A percentile compares a stretch with the other conserved stretches of the same genome.
Evolutionary conservation across 2,888 invertebrate genomes (phyloP).

Genomic region (Unio pictorum): DNA sequence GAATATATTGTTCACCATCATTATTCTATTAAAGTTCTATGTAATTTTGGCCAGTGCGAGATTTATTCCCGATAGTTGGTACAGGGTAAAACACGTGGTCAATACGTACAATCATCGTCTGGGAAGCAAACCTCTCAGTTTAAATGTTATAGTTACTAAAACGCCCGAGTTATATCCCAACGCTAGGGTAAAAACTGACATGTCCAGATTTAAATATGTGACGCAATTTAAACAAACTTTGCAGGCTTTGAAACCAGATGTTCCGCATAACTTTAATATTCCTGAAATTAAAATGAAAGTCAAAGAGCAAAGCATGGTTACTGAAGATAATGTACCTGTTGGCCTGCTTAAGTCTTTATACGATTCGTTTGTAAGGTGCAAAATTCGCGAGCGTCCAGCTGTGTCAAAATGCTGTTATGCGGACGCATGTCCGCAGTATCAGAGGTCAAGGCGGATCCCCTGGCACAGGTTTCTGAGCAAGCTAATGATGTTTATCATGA

Average conservation of each 20-base stretch:
- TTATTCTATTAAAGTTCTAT: slow-evolving; percentile 49
- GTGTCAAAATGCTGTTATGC: slow-evolving; percentile 49
- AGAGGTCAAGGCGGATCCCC: slow-evolving; percentile 16
- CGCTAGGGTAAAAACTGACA: slow-evolving; percentile 7
- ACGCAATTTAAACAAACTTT: slow-evolving; percentile 21
- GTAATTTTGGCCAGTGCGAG: slow-evolving; percentile 57
- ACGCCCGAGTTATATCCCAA: slow-evolving; percentile 12
- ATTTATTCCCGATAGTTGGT: slow-evolving; percentile 49
- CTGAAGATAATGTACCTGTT: slow-evolving; percentile 46
- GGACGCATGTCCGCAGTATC: slow-evolving; percentile 26
- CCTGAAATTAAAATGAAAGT: slow-evolving; percentile 39
- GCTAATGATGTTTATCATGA: slow-evolving; percentile 38
- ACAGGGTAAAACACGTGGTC: slow-evolving; percentile 25
- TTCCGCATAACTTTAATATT: slow-evolving; percentile 23
- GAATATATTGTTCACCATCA: slow-evolving; percentile 38
- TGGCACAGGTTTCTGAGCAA: slow-evolving; percentile 46
- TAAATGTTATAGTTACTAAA: slow-evolving; percentile 15
- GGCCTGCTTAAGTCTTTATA: slow-evolving; percentile 46
- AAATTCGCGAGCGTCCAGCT: slow-evolving; percentile 49
- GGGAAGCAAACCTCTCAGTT: background rate
- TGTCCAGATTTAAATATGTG: slow-evolving; percentile 20
- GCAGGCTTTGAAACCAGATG: slow-evolving; percentile 15
- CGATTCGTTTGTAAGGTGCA: slow-evolving; percentile 55
- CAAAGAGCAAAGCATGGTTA: slow-evolving; percentile 42
- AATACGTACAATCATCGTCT: slow-evolving; percentile 8